Percentiles rank a stretch among this genome's conserved stretches.
Conservation (phyloP, 2,797 vertebrate species). For the Protonibea diacanthus region DNA sequence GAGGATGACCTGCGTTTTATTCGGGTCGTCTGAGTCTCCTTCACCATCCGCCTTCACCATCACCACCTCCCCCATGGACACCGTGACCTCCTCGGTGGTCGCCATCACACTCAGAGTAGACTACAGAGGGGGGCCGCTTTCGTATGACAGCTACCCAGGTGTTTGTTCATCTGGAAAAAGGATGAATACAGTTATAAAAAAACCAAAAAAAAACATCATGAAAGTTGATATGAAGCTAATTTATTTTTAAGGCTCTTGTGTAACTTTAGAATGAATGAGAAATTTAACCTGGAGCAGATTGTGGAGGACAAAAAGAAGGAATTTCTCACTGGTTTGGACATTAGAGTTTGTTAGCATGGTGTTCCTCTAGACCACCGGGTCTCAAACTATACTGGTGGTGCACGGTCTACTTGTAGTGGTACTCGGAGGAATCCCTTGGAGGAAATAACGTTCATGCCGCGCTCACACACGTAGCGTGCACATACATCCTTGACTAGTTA, state of each 20-base stretch:
- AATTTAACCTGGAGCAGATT: neutral
- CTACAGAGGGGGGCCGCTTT: conserved; percentile 41
- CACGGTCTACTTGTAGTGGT: too few species aligned
- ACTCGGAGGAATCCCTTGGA: too few species aligned
- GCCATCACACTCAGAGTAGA: conserved; percentile 85
- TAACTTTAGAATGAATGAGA: neutral
- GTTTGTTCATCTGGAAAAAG: conserved; percentile 61
- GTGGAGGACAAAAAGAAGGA: neutral
- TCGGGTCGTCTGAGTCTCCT: conserved; percentile 88
- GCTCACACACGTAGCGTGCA: too few species aligned
- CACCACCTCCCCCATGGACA: conserved; percentile 94
- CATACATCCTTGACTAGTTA: too few species aligned
- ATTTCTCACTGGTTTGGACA: neutral
- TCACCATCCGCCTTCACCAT: conserved; percentile 91
- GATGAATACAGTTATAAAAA: neutral
- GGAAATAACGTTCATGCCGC: too few species aligned
- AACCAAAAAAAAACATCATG: neutral
- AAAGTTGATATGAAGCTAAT: neutral
- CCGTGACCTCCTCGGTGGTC: conserved; percentile 90
- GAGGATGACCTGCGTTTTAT: conserved; percentile 95
- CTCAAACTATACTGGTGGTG: too few species aligned
- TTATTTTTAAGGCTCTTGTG: neutral
- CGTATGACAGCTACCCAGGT: conserved; percentile 32
- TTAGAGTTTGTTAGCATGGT: too few species aligned
- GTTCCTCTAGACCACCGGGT: neutral